Evolutionary conservation across 2,113 vertebrate genomes (phyloP), one percentile per base, ranked within the genome.

Genomic region (Zapus hudsonius): DNA sequence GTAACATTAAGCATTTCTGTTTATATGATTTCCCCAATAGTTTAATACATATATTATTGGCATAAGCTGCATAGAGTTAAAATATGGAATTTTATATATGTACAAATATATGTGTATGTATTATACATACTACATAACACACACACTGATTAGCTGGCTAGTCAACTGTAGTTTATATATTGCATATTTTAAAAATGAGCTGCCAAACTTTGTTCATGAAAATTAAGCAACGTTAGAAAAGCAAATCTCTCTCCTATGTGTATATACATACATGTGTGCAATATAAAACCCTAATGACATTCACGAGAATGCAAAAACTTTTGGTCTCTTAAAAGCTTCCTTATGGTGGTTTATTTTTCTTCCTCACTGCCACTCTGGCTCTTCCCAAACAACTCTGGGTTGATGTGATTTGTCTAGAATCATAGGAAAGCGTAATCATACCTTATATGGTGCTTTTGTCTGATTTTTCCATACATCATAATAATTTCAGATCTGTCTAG

Each of bases 321-420:
- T 78, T 69, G 1, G 27, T 69, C 38, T 44, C 8, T 31, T 17
- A 25, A 59, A 40, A 69, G 8, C 57, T 59, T 27, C 15, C n/a
- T 59, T 27, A 2, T 25, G 12, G 15, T 47, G 10, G 66, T 59
- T 85, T 73, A 29, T 66, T 44, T 81, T 47, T 6, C 19, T 66
- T 64, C 29, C 36, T 31, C 55, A 10, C 83, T 78, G 31, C 1
- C 4, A 11, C 25, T 63, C 6, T 72, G 36, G 27, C 38, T 90
- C 27, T 55, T 38, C 47, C 66, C 38, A 92, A 85, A 10, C 3
- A 78, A 20, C 47, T 70, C n/a, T 16, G 59, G 13, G 40, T 75
- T 47, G 38, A 52, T 5, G 40, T 88, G 17, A 22, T 63, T 73
- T 91, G 93, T 72, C 44, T 83, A 78, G 72, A 93, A 86, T 67